A percentile compares a stretch with the other conserved stretches of the same genome.
These are phyloP conservation scores for Danionella cerebrum DNA, from an alignment of 2,113 vertebrate genomes.

Conservation along the genomic window DNA sequence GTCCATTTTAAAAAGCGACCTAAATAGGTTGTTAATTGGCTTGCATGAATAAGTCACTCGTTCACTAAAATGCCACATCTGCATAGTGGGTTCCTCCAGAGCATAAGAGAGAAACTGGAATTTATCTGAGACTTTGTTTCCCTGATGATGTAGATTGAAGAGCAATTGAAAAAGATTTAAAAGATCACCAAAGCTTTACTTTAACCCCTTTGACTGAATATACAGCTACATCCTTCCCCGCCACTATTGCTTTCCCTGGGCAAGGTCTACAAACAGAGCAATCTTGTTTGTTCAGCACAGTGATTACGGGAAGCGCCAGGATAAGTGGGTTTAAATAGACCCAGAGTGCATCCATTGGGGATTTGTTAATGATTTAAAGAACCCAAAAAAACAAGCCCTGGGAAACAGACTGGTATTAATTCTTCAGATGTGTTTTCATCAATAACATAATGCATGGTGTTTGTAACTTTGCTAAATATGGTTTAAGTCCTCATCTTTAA, in stretches of 20 bases:
- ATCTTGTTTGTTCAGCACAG: constrained; percentile 49
- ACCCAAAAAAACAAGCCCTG: constrained; percentile 45
- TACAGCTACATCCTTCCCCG: not conserved
- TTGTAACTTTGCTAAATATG: constrained; percentile 15
- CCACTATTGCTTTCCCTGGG: constrained; percentile 17
- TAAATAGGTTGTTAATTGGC: too few species aligned
- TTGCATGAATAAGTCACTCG: too few species aligned
- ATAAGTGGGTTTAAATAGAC: constrained; percentile 59
- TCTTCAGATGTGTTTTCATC: not conserved
- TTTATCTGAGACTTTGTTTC: too few species aligned
- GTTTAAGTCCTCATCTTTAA: constrained; percentile 22
- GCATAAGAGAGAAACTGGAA: too few species aligned
- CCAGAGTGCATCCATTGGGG: constrained; percentile 56
- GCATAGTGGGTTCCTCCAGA: too few species aligned
- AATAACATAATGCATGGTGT: constrained; percentile 24
- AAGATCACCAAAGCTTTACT: not conserved
- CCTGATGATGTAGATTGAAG: too few species aligned
- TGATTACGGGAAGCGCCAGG: constrained; percentile 51
- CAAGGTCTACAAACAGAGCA: constrained; percentile 22
- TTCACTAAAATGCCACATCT: too few species aligned
- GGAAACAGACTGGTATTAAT: constrained; percentile 36
- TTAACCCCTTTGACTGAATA: not conserved
- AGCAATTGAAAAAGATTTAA: too few species aligned
- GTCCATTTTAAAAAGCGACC: too few species aligned
- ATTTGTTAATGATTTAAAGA: constrained; percentile 52